Evolutionary conservation across 2,797 vertebrate species (phyloP).

Genomic region (Chrosomus eos): DNA sequence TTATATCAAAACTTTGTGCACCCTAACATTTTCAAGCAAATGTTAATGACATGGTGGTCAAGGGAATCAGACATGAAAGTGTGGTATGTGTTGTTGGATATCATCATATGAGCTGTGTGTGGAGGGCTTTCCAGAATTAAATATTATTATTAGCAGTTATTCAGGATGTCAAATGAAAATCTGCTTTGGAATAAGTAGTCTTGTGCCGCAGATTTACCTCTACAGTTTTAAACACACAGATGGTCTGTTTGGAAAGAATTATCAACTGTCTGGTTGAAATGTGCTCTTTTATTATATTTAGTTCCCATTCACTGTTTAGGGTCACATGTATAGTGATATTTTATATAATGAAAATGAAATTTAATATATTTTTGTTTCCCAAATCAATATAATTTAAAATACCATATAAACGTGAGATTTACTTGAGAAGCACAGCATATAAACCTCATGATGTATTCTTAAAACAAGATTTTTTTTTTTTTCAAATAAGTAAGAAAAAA

Average conservation of each 20-base stretch:
- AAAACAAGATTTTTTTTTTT: background rate
- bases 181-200: background rate
- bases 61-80: background rate
- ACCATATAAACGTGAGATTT: too few species aligned
- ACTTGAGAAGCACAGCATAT: background rate
- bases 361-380: background rate
- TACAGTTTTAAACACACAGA: background rate
- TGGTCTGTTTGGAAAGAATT: background rate
- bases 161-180: conserved; percentile 2
- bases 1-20: background rate
- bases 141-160: conserved; percentile 16
- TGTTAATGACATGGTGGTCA: too few species aligned
- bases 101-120: conserved; percentile 18
- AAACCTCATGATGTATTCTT: background rate
- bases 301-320: background rate
- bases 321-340: background rate
- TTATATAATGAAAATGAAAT: background rate
- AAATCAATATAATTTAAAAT: background rate
- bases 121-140: conserved; percentile 9
- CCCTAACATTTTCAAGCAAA: background rate
- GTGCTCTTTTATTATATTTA: background rate
- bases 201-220: background rate
- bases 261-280: background rate
- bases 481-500: background rate
- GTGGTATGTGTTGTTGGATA: background rate